These are phyloP conservation scores for Betta splendens DNA, from an alignment of 2,797 vertebrate species.

Conservation along the genomic window DNA sequence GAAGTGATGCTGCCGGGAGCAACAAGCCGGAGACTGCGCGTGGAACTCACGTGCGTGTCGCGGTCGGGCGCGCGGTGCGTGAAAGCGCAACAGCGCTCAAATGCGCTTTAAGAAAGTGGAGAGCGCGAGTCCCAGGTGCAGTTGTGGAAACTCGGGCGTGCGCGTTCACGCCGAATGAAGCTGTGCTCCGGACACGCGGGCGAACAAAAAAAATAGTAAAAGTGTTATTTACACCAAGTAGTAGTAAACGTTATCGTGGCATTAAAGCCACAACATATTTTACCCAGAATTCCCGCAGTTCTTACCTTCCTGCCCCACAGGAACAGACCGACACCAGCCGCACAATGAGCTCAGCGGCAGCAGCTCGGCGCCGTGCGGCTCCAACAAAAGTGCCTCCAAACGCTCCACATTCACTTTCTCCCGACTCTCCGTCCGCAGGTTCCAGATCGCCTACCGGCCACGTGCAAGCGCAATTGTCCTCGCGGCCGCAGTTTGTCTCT, in stretches of 20 bases:
- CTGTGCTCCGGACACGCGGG: neutral
- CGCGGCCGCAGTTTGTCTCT: neutral
- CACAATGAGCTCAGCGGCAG: slow-evolving; percentile 58
- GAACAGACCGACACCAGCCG: slow-evolving; percentile 22
- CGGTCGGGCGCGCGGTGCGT: slow-evolving; percentile 34
- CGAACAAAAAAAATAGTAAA: neutral
- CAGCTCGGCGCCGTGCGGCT: slow-evolving; percentile 7
- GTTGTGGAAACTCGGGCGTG: neutral
- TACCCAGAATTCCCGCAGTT: slow-evolving; percentile 1
- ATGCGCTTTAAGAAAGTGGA: neutral
- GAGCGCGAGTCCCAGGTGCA: neutral
- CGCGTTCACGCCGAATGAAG: neutral
- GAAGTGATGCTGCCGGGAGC: slow-evolving; percentile 1
- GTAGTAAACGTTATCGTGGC: neutral
- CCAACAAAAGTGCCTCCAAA: slow-evolving; percentile 26
- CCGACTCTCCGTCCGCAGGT: neutral
- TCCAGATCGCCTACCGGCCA: fast-evolving
- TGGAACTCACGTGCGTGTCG: neutral
- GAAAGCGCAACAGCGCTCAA: slow-evolving; percentile 28
- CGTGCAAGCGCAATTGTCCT: neutral
- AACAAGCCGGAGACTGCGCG: neutral
- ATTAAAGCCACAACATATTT: neutral
- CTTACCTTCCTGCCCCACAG: slow-evolving; percentile 61
- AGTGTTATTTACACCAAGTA: fast-evolving
- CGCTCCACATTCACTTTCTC: slow-evolving; percentile 23